Percentiles rank a stretch among this genome's conserved stretches.
These are phyloP conservation scores for Folsomia candida DNA, from an alignment of 2,888 invertebrate species.

Conservation along the genomic window DNA sequence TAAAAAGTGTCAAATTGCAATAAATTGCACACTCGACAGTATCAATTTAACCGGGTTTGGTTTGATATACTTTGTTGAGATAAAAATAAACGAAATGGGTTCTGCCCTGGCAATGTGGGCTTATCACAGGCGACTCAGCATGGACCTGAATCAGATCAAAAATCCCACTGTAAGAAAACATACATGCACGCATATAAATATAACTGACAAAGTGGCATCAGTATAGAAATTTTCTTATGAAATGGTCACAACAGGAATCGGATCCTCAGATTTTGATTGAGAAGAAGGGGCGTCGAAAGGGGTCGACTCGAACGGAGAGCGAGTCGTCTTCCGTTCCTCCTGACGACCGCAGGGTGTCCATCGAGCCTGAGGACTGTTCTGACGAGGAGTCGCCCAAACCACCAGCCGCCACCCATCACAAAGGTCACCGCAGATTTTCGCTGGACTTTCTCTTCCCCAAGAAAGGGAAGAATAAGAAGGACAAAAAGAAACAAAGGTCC, in stretches of 20 bases:
- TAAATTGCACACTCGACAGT: no score
- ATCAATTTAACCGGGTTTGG: no score
- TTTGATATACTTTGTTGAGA: no score
- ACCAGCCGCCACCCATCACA: not conserved
- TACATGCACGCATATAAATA: no score
- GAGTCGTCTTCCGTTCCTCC: constrained; percentile 7
- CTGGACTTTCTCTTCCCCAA: constrained; percentile 26
- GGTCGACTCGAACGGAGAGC: constrained; percentile 15
- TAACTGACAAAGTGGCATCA: no score
- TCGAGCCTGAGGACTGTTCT: constrained; percentile 5
- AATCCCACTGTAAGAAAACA: no score
- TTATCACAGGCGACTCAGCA: constrained; percentile 21
- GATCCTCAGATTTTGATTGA: not conserved
- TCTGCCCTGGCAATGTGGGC: constrained; percentile 19
- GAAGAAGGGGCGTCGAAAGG: not conserved
- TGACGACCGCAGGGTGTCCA: not conserved
- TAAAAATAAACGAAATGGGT: constrained; percentile 8
- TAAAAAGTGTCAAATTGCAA: no score
- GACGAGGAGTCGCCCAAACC: constrained; percentile 15
- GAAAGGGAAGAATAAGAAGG: constrained; percentile 15
- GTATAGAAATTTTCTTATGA: no score
- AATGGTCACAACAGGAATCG: no score
- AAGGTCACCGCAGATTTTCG: constrained; percentile 20
- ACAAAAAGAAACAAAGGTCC: constrained; percentile 15
- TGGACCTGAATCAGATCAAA: not conserved